phyloP scores from a whole-genome alignment of 2,888 invertebrate genomes.

The Nebria salina region DNA sequence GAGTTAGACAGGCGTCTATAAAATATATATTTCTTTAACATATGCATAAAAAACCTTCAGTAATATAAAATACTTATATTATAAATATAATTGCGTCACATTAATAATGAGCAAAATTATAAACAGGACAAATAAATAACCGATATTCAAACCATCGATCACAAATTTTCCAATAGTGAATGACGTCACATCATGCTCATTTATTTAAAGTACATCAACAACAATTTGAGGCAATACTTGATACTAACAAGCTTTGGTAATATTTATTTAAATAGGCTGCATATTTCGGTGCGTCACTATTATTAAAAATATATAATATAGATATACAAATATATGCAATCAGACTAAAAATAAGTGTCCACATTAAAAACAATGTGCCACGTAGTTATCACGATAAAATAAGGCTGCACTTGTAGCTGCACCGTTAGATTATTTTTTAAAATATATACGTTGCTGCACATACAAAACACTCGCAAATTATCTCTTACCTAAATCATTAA shows the following conservation, averaged over 20 bases:
- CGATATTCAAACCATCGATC: conserved; percentile 20
- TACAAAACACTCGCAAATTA: conserved; percentile 19
- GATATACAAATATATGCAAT: conserved; percentile 35
- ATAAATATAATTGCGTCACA: conserved; percentile 38
- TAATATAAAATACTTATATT: conserved; percentile 43
- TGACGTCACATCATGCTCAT: conserved; percentile 20
- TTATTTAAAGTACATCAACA: conserved; percentile 27
- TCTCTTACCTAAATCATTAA: not conserved
- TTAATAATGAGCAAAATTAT: conserved; percentile 35
- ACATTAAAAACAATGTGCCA: conserved; percentile 40
- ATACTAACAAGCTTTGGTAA: conserved; percentile 43
- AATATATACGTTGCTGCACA: conserved; percentile 24
- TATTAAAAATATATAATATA: conserved; percentile 34
- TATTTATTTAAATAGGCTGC: conserved; percentile 35
- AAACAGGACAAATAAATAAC: conserved; percentile 31
- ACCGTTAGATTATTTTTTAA: conserved; percentile 9
- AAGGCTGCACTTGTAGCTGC: conserved; percentile 41
- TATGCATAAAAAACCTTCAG: conserved; percentile 38
- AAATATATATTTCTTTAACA: conserved; percentile 42
- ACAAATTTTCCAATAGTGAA: conserved; percentile 25
- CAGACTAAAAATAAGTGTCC: conserved; percentile 34
- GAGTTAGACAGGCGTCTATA: conserved; percentile 22
- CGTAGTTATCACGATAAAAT: conserved; percentile 39
- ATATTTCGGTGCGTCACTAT: conserved; percentile 33
- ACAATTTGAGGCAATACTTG: conserved; percentile 42